Evolutionary conservation across 2,113 vertebrate species (phyloP).

Genomic region (Tamias sibiricus): DNA sequence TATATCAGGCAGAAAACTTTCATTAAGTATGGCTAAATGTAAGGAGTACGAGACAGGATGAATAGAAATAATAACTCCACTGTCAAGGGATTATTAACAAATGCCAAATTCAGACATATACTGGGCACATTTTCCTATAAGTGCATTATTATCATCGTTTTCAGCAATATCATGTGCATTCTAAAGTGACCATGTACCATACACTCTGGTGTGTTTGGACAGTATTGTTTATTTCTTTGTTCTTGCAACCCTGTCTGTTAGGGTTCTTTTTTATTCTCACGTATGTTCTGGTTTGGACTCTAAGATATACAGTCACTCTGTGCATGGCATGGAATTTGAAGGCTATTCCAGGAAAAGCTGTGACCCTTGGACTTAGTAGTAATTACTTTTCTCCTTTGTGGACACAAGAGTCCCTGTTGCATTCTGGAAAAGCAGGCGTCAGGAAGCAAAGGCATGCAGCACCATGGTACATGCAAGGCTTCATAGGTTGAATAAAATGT

Average conservation of each 20-base stretch:
- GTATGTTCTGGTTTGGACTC: background rate
- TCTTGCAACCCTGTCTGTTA: background rate
- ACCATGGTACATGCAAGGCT: background rate
- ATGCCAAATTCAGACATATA: background rate
- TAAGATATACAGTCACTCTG: background rate
- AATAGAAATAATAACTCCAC: conserved; percentile 6
- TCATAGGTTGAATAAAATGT: background rate
- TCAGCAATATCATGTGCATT: fast-evolving
- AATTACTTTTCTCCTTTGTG: background rate
- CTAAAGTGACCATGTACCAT: background rate
- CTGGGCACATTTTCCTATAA: background rate
- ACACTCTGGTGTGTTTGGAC: background rate
- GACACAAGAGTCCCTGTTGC: background rate
- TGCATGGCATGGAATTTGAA: background rate
- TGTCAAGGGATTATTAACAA: background rate
- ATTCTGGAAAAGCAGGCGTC: background rate
- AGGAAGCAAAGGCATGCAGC: fast-evolving
- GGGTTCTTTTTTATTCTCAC: background rate
- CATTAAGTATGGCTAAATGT: conserved; percentile 20
- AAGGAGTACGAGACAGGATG: background rate
- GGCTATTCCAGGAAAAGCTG: background rate
- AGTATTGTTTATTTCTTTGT: background rate
- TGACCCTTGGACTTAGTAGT: background rate
- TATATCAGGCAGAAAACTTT: conserved; percentile 53
- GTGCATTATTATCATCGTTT: background rate